Evolutionary conservation across 2,888 invertebrate genomes (phyloP).

Genomic region (Mimachlamys varia): DNA sequence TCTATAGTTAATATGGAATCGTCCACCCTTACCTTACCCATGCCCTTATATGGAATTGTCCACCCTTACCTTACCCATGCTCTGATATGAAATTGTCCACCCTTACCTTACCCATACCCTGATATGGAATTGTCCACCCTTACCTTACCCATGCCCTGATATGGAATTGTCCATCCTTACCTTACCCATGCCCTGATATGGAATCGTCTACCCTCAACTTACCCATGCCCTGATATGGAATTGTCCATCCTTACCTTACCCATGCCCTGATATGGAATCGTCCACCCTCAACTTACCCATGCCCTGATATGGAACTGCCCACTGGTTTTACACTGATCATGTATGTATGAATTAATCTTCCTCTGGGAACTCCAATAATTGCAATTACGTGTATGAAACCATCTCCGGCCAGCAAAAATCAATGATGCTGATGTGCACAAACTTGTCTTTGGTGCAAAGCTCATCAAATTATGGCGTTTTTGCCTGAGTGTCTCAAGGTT

Average conservation of each 20-base stretch:
- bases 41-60: no score
- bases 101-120: no score
- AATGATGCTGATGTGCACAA: slow-evolving; percentile 31
- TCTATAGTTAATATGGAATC: no score
- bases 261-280: not conserved
- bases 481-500: slow-evolving; percentile 8
- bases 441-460: slow-evolving; percentile 31
- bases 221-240: not conserved
- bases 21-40: no score
- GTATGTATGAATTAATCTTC: slow-evolving; percentile 34
- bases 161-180: not conserved
- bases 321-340: slow-evolving; percentile 17
- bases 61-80: no score
- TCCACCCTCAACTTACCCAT: not conserved
- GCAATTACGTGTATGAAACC: slow-evolving; percentile 22
- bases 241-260: not conserved
- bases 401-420: slow-evolving; percentile 34
- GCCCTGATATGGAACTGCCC: not conserved
- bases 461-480: slow-evolving; percentile 1
- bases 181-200: not conserved
- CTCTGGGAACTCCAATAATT: slow-evolving; percentile 24
- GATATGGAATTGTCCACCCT: no score
- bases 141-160: no score
- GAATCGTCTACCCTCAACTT: not conserved
- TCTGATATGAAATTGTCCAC: no score